phyloP scores from a whole-genome alignment of 2,113 vertebrate genomes.

The Xiphophorus hellerii region DNA sequence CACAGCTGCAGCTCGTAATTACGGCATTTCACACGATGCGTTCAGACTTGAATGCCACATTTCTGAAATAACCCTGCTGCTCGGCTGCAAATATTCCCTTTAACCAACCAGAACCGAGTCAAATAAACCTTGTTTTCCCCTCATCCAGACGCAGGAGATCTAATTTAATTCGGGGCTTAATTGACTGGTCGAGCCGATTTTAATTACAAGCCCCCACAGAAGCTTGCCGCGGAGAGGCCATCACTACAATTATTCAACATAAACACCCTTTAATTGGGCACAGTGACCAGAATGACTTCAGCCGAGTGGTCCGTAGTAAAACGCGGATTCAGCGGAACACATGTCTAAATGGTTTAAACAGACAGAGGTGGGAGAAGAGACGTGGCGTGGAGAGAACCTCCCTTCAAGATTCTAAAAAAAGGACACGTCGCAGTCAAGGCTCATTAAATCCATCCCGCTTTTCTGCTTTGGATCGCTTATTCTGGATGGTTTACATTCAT shows the following conservation, averaged over 20 bases:
- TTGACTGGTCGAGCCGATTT: neutral
- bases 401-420: slow-evolving; percentile 39
- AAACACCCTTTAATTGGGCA: slow-evolving; percentile 25
- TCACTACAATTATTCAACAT: neutral
- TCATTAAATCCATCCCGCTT: slow-evolving; percentile 41
- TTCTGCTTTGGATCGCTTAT: too few relatives aligned
- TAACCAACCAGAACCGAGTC: too few relatives aligned
- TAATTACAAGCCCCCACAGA: neutral
- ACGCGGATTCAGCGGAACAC: slow-evolving; percentile 50
- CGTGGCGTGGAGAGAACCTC: slow-evolving; percentile 40
- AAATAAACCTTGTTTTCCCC: too few relatives aligned
- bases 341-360: slow-evolving; percentile 34
- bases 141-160: neutral
- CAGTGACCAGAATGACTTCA: slow-evolving; percentile 28
- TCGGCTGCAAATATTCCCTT: too few relatives aligned
- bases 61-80: neutral
- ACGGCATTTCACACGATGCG: neutral
- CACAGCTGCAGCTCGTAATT: slow-evolving; percentile 15
- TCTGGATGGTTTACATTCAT: too few relatives aligned
- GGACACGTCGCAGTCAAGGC: slow-evolving; percentile 50
- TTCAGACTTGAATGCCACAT: neutral
- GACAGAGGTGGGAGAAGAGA: slow-evolving; percentile 4
- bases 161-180: neutral
- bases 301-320: slow-evolving; percentile 48
- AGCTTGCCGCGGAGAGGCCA: too few relatives aligned